Base-by-base conservation (phyloP, 2,888 invertebrate genomes). In the Girardia tigrina region DNA sequence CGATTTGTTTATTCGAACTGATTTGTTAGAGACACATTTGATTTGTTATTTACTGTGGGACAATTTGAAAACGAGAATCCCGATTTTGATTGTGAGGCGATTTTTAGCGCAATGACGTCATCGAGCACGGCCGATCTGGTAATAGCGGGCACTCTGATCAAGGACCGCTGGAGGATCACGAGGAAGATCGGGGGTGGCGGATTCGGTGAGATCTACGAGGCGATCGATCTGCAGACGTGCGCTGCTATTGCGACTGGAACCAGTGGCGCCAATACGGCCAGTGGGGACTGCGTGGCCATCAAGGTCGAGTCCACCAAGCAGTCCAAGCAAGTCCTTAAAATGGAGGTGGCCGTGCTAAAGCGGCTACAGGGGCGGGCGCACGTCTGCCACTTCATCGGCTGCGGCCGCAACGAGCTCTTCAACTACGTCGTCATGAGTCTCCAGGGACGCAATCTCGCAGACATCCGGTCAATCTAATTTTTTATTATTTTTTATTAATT, bases 341-440 rank as follows among this genome's bases (percentile, higher is more conserved):
- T 98, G 98, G 98, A 98, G 86, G 98, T 99, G 28, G 97, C 97
- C 28, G 98, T 98, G 69, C 88, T 99, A 36, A 94, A 98, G 84
- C 94, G 97, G 84, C 74, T 80, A 80, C 28, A 83, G 91, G 91
- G 93, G 80, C 92, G 92, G 82, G 94, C 94, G 82, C 95, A 98
- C 84, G 94, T 97, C 69, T 98, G 98, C 84, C 90, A 94, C 76
- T 98, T 99, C 86, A 95, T 97, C 82, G 98, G 97, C 73, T 98
- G 97, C 87, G 98, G 98, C 0, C 88, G 97, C 27, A 98, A 97
- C 86, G 97, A 97, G 82, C 89, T 94, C 77, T 99, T 97, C 86
- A 98, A 98, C 87, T 98, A 98, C 85, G 94, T 98, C 71, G 97
- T 98, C 80, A 98, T 99, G 98, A 94, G 95, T 83, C 88, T 98